Evolutionary conservation across 2,113 vertebrate species (phyloP).

Genomic region (Mastomys natalensis): DNA sequence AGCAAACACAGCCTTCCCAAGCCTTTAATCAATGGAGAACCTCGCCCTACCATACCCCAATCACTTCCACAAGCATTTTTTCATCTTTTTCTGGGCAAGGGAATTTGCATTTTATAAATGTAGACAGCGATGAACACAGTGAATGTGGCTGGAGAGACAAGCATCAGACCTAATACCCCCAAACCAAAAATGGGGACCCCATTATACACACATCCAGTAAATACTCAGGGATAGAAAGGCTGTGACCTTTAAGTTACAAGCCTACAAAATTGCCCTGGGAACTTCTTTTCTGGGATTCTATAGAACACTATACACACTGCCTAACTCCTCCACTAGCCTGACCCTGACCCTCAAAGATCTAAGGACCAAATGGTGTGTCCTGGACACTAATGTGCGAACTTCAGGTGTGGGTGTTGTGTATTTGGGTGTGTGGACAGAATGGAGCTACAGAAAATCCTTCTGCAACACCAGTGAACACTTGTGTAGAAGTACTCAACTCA

Average conservation of each 20-base stretch:
- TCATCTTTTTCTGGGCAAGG: background rate
- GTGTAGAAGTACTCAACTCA: background rate
- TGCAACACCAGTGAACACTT: background rate
- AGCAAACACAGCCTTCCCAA: background rate
- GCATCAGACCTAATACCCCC: background rate
- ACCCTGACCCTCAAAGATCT: background rate
- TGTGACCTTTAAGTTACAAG: background rate
- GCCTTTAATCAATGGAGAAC: background rate
- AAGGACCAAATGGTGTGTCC: background rate
- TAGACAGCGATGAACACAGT: background rate
- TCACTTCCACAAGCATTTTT: background rate
- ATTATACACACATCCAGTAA: no score
- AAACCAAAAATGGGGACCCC: background rate
- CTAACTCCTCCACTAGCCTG: background rate
- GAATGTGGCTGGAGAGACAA: background rate
- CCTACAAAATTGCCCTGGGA: background rate
- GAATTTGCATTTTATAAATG: background rate
- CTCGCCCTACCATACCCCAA: background rate
- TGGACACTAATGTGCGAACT: no score
- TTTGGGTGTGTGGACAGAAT: background rate
- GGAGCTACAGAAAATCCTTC: background rate
- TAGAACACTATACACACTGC: background rate
- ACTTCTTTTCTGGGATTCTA: conserved; percentile 32
- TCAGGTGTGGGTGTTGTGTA: background rate
- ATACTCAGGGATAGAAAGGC: background rate